These are phyloP conservation scores for Esox lucius DNA, from an alignment of 2,797 vertebrate species.

Conservation along the genomic window DNA sequence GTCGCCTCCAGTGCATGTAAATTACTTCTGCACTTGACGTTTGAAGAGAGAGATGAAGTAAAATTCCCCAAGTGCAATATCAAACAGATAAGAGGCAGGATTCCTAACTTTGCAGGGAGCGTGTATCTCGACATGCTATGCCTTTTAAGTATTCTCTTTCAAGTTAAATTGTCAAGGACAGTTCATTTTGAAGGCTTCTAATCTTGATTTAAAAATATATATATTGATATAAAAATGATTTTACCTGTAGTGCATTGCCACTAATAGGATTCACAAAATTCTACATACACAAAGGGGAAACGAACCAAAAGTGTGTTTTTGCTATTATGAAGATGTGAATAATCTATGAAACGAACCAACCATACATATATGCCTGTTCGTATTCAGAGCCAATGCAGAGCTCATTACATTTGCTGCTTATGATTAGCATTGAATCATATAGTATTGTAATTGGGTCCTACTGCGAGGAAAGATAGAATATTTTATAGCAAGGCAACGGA, in stretches of 20 bases:
- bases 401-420: constrained; percentile 36
- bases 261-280: too few species aligned
- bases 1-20: constrained; percentile 80
- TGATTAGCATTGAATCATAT: constrained; percentile 7
- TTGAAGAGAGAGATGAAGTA: constrained; percentile 83
- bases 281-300: too few species aligned
- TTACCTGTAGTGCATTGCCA: too few species aligned
- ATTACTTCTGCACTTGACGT: constrained; percentile 82
- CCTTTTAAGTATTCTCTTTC: constrained; percentile 77
- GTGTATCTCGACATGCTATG: constrained; percentile 74
- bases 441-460: constrained; percentile 32
- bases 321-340: too few species aligned
- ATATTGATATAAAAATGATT: constrained; percentile 14
- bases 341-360: too few species aligned
- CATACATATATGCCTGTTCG: too few species aligned
- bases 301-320: too few species aligned
- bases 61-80: constrained; percentile 84
- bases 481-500: constrained; percentile 38
- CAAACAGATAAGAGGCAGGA: constrained; percentile 80
- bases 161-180: constrained; percentile 74
- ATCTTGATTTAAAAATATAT: constrained; percentile 52
- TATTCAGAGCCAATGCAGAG: neutral
- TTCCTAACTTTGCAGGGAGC: constrained; percentile 77
- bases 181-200: constrained; percentile 63
- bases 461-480: constrained; percentile 36